Conservation (phyloP, 1,140 invertebrate genomes). For the Phymastichus coffea region DNA sequence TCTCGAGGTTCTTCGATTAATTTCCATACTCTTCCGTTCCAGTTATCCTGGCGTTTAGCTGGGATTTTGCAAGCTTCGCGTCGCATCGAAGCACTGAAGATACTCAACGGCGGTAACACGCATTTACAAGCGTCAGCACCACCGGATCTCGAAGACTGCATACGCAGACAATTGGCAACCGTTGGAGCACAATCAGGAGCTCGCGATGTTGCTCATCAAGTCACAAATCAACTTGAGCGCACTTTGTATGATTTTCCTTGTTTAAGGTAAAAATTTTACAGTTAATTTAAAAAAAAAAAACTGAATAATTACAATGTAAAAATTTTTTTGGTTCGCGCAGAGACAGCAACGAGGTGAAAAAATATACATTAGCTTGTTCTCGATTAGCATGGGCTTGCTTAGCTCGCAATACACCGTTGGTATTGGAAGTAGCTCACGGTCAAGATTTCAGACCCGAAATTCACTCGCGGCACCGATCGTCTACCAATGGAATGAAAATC, state of each 20-base stretch:
- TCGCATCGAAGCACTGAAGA: constrained; percentile 37
- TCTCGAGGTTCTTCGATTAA: too few relatives aligned
- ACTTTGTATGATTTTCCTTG: constrained; percentile 77
- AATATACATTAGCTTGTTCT: constrained; percentile 67
- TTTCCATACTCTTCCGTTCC: constrained; percentile 7
- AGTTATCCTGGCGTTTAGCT: constrained; percentile 46
- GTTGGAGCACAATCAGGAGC: constrained; percentile 41
- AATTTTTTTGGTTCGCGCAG: background rate
- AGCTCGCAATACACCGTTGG: constrained; percentile 51
- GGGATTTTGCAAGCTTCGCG: constrained; percentile 42
- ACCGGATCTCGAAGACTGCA: constrained; percentile 41
- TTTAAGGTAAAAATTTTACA: constrained; percentile 47
- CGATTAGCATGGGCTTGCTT: constrained; percentile 67
- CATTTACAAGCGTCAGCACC: constrained; percentile 15
- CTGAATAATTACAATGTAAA: too few relatives aligned
- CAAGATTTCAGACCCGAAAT: constrained; percentile 60
- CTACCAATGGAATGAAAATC: constrained; percentile 61
- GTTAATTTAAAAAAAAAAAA: too few relatives aligned
- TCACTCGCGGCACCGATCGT: constrained; percentile 67
- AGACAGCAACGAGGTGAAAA: constrained; percentile 60
- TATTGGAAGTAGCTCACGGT: constrained; percentile 41
- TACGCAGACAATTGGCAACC: constrained; percentile 44
- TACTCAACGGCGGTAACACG: constrained; percentile 36
- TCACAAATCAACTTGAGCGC: constrained; percentile 42
- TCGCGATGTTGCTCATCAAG: constrained; percentile 42